A percentile compares a stretch with the other conserved stretches of the same genome.
Conservation (phyloP, 1,140 invertebrate genomes). For the Penaeus vannamei region DNA sequence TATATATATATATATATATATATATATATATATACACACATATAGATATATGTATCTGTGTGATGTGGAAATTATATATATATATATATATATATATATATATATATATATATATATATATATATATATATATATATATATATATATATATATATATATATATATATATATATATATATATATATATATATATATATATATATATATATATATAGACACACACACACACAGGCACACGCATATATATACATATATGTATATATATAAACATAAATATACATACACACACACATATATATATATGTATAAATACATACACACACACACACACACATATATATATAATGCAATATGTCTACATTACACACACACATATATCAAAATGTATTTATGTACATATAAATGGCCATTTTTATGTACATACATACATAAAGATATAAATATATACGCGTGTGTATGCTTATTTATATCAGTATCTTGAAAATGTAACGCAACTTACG, state of each 20-base stretch:
- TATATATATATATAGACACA: not conserved
- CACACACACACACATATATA: not conserved
- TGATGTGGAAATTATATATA: not conserved
- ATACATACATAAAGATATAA: no score
- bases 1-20: conserved; percentile 16
- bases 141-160: not conserved
- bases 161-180: conserved; percentile 2
- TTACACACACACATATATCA: no score
- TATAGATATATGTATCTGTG: not conserved
- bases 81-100: conserved; percentile 16
- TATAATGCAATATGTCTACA: not conserved
- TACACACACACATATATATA: not conserved
- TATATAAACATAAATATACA: conserved; percentile 1
- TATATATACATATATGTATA: conserved; percentile 3
- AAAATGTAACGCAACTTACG: no score
- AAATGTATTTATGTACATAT: no score
- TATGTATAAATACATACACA: no score
- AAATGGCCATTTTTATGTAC: no score
- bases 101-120: conserved; percentile 16
- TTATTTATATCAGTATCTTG: no score
- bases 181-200: not conserved
- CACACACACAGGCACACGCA: not conserved
- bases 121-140: conserved; percentile 7
- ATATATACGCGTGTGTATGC: no score
- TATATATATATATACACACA: conserved; percentile 16